phyloP scores from a whole-genome alignment of 2,113 vertebrate genomes.

The Calyptomena viridis region DNA sequence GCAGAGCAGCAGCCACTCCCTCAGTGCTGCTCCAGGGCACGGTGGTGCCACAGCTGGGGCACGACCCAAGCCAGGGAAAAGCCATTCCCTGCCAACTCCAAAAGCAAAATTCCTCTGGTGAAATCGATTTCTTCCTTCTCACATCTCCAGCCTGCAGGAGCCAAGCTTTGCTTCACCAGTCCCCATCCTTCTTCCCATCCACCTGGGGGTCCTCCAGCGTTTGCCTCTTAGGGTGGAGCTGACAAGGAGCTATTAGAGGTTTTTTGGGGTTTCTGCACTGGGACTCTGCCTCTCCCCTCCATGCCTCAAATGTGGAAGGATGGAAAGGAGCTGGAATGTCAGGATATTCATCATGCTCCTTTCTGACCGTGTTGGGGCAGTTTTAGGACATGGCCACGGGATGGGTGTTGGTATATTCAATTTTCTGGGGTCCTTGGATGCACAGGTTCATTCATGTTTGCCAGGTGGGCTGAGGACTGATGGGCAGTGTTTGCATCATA shows the following conservation, averaged over 20 bases:
- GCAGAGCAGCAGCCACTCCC: background rate
- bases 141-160: background rate
- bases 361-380: background rate
- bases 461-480: background rate
- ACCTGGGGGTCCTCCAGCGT: fast-evolving
- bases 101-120: fast-evolving
- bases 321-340: background rate
- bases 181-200: background rate
- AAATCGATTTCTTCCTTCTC: background rate
- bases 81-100: background rate
- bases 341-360: background rate
- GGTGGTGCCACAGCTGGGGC: background rate
- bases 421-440: background rate
- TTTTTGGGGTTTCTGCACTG: background rate
- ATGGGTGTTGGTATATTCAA: background rate
- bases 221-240: background rate
- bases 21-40: background rate
- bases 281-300: background rate
- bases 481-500: background rate
- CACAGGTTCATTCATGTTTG: background rate
- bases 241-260: background rate
- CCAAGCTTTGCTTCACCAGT: background rate
- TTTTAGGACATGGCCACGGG: background rate
- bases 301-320: background rate
- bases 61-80: background rate